Percentiles rank a stretch among this genome's conserved stretches.
Conservation (phyloP, 2,888 invertebrate genomes). For the Imbricaverruca yamaguchii region DNA sequence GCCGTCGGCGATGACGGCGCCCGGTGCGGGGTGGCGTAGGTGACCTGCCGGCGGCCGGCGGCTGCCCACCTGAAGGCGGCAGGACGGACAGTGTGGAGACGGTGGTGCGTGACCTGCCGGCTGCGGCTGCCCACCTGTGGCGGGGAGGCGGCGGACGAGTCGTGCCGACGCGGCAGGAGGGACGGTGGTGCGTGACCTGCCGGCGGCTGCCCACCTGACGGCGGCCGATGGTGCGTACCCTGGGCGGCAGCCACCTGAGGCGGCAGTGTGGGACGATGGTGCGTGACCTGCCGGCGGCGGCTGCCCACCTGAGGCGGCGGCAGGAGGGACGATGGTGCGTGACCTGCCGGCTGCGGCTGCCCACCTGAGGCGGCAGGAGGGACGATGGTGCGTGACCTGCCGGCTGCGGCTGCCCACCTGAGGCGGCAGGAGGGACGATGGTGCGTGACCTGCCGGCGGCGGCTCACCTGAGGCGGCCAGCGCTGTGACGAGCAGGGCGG, state of each 20-base stretch:
- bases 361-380: not conserved
- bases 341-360: not conserved
- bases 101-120: not conserved
- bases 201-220: conserved; percentile 1
- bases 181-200: too few species aligned
- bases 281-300: not conserved
- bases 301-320: not conserved
- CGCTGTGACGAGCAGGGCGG: not conserved
- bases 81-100: not conserved
- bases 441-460: not conserved
- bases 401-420: not conserved
- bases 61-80: not conserved
- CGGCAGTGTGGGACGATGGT: not conserved
- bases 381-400: not conserved
- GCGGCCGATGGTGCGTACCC: not conserved
- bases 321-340: too few species aligned
- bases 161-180: too few species aligned
- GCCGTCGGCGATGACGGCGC: too few species aligned
- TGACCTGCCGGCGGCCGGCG: not conserved
- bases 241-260: not conserved
- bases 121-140: too few species aligned
- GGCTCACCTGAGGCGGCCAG: not conserved
- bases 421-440: too few species aligned
- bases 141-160: too few species aligned
- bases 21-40: too few species aligned